These are phyloP conservation scores for Drosophila punjabiensis DNA, from an alignment of 1,140 invertebrate species.

Conservation along the genomic window DNA sequence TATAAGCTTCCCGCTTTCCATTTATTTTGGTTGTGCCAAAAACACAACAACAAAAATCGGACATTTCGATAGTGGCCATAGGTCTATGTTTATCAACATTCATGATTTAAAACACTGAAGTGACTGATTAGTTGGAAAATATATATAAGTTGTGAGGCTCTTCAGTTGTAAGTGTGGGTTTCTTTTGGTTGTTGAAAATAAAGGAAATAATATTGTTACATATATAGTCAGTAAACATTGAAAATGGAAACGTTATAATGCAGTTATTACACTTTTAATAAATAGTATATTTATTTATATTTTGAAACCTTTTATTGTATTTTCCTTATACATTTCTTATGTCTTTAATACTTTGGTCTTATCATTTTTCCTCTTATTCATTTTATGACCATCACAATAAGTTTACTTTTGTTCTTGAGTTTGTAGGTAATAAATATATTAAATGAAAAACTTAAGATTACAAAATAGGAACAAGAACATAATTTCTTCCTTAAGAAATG, in stretches of 20 bases:
- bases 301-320: background rate
- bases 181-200: background rate
- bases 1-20: conserved; percentile 9
- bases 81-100: conserved; percentile 15
- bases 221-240: background rate
- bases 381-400: conserved; percentile 3
- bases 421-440: background rate
- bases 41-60: background rate
- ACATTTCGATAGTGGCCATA: background rate
- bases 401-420: background rate
- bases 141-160: background rate
- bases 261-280: background rate
- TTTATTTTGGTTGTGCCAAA: conserved; percentile 8
- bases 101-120: conserved; percentile 9
- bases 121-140: conserved; percentile 19
- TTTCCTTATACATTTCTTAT: background rate
- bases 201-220: background rate
- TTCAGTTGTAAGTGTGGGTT: background rate
- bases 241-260: background rate
- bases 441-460: background rate
- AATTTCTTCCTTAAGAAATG: too few species aligned
- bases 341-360: too few species aligned
- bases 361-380: background rate
- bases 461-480: background rate
- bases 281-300: background rate